These are phyloP conservation scores for Oscheius sp. DNA, from an alignment of 2,888 invertebrate genomes.

Conservation along the genomic window DNA sequence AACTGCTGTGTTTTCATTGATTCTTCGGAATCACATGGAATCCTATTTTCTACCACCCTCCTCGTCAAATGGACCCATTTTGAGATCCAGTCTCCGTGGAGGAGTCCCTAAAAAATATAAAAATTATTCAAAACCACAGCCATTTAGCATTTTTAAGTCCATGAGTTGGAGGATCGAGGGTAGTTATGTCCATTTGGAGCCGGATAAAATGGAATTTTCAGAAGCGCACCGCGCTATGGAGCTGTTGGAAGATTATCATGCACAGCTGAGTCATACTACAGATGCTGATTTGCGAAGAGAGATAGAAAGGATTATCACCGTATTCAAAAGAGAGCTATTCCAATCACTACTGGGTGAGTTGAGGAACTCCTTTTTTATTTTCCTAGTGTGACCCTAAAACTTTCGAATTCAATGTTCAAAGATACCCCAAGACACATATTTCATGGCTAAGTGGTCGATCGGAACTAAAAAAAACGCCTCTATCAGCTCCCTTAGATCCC, in stretches of 20 bases:
- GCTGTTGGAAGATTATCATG: conserved; percentile 96
- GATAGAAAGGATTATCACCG: conserved; percentile 95
- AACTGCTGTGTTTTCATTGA: conserved; percentile 18
- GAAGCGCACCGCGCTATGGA: conserved; percentile 98
- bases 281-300: conserved; percentile 93
- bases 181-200: neutral
- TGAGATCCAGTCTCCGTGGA: conserved; percentile 14
- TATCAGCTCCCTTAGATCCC: too few relatives aligned
- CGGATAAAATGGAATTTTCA: conserved; percentile 38
- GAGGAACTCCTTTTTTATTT: neutral
- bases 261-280: conserved; percentile 86
- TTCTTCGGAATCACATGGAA: neutral
- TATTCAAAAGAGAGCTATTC: conserved; percentile 96
- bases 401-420: too few relatives aligned
- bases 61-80: conserved; percentile 14
- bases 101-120: conserved; percentile 8
- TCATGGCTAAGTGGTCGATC: too few relatives aligned
- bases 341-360: conserved; percentile 91
- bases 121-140: conserved; percentile 7
- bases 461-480: too few relatives aligned
- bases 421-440: too few relatives aligned
- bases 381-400: neutral
- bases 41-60: neutral
- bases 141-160: conserved; percentile 27
- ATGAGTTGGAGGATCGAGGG: conserved; percentile 31